Conservation (phyloP, 2,888 invertebrate species). For the Conus canariensis region DNA sequence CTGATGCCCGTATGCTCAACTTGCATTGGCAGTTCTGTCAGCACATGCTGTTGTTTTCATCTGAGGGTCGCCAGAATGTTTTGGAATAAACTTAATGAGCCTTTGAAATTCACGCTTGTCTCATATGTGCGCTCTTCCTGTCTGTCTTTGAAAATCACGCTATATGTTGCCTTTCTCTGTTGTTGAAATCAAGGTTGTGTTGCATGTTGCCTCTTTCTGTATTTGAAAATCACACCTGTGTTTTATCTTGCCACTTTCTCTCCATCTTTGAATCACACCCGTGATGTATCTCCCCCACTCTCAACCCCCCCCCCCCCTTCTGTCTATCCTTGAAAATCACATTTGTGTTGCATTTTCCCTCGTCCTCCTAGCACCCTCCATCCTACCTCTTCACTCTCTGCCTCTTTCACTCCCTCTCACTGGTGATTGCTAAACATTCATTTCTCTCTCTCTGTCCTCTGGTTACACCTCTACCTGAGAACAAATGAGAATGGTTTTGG, state of each 20-base stretch:
- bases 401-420: not conserved
- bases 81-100: slow-evolving; percentile 32
- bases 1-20: slow-evolving; percentile 22
- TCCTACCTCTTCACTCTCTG: not conserved
- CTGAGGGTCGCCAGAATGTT: slow-evolving; percentile 10
- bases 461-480: too few relatives aligned
- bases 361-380: not conserved
- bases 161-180: too few relatives aligned
- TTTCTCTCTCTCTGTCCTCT: not conserved
- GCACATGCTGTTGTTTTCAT: slow-evolving; percentile 21
- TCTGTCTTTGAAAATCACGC: not conserved
- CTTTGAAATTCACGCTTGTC: not conserved
- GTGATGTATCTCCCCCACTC: too few relatives aligned
- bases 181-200: too few relatives aligned
- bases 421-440: not conserved
- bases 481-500: too few relatives aligned
- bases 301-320: too few relatives aligned
- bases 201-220: too few relatives aligned
- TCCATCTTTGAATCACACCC: too few relatives aligned
- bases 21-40: slow-evolving; percentile 27
- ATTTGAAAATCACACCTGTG: too few relatives aligned
- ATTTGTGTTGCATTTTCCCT: not conserved
- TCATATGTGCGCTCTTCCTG: not conserved
- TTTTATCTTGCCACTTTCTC: too few relatives aligned
- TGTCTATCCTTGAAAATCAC: too few relatives aligned